These are phyloP conservation scores for Cololabis saira DNA, from an alignment of 2,113 vertebrate species.

Conservation along the genomic window DNA sequence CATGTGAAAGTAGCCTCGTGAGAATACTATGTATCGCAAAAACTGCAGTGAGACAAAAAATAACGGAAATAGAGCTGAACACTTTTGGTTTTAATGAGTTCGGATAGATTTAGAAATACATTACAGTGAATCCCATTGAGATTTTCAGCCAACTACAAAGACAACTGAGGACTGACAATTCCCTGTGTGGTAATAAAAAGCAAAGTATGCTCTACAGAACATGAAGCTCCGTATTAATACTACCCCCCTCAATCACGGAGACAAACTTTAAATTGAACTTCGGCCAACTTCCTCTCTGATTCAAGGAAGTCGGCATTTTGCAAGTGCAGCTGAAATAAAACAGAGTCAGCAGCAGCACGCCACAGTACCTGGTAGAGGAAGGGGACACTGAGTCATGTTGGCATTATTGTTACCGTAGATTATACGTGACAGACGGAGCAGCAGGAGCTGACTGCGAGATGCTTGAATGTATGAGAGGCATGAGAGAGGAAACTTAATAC, in stretches of 20 bases:
- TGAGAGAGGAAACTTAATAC: constrained; percentile 74
- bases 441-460: constrained; percentile 68
- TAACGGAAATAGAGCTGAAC: constrained; percentile 48
- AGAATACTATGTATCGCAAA: constrained; percentile 41
- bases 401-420: constrained; percentile 75
- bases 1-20: constrained; percentile 53
- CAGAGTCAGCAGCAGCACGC: constrained; percentile 33
- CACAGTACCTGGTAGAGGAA: constrained; percentile 45
- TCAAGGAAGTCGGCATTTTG: constrained; percentile 31
- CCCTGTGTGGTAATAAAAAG: constrained; percentile 51
- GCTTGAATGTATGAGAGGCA: constrained; percentile 75
- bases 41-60: constrained; percentile 49
- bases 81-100: constrained; percentile 65
- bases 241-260: constrained; percentile 39
- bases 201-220: constrained; percentile 22
- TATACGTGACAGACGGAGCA: constrained; percentile 75
- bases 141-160: constrained; percentile 66
- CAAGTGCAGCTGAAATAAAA: constrained; percentile 57
- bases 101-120: constrained; percentile 64
- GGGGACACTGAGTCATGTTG: constrained; percentile 58
- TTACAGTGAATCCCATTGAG: constrained; percentile 56
- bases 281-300: constrained; percentile 45
- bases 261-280: constrained; percentile 57
- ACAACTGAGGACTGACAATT: constrained; percentile 47
- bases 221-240: constrained; percentile 52